Percentiles rank a stretch among this genome's conserved stretches.
Evolutionary conservation across 2,113 vertebrate species (phyloP).

Genomic region (Onychorhynchus coronatus): DNA sequence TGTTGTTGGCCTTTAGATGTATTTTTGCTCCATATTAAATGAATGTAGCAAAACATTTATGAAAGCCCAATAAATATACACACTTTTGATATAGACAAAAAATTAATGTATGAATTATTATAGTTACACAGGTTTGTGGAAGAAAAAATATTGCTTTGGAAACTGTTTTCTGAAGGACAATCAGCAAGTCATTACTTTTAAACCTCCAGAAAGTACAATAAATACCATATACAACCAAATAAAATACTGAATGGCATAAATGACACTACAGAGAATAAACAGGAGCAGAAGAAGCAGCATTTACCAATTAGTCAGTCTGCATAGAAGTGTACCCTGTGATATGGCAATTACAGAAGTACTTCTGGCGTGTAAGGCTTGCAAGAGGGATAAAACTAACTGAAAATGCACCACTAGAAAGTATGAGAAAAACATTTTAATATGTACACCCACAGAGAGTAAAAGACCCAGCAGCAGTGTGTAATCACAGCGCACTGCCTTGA

Average conservation of each 20-base stretch:
- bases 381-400: conserved; percentile 20
- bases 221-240: conserved; percentile 10
- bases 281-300: conserved; percentile 2
- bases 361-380: background rate
- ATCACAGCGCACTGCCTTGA: background rate
- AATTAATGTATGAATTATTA: conserved; percentile 1
- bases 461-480: background rate
- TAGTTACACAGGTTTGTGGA: background rate
- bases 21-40: conserved; percentile 59
- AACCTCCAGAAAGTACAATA: conserved; percentile 24
- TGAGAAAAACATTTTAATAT: background rate
- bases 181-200: conserved; percentile 50
- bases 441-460: conserved; percentile 37
- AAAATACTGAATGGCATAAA: conserved; percentile 34
- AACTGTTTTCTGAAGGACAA: conserved; percentile 29
- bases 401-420: background rate
- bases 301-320: conserved; percentile 48
- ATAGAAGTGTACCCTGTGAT: conserved; percentile 29
- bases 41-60: conserved; percentile 40
- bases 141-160: conserved; percentile 37
- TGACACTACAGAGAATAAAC: conserved; percentile 47
- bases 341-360: conserved; percentile 43
- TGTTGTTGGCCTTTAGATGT: conserved; percentile 38
- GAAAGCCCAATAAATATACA: conserved; percentile 18
- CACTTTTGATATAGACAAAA: conserved; percentile 32